phyloP scores from a whole-genome alignment of 2,113 vertebrate species.

The Brachyhypopomus gauderio region DNA sequence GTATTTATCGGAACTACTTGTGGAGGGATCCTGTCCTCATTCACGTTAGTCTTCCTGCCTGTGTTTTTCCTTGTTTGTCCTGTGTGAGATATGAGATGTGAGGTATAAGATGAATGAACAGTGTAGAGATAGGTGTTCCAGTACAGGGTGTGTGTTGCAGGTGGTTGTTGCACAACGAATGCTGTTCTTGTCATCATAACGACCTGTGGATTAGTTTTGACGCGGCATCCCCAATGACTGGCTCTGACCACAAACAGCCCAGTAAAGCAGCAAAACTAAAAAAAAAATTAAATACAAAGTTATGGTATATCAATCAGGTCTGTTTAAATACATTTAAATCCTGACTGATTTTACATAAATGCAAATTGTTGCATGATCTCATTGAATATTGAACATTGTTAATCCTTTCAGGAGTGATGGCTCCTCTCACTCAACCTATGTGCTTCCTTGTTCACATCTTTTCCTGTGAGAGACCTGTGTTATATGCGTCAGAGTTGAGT shows the following conservation, averaged over 20 bases:
- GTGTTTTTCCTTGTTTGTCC: background rate
- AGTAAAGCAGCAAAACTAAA: too few relatives aligned
- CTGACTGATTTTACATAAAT: constrained; percentile 1
- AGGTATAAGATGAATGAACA: background rate
- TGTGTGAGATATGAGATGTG: background rate
- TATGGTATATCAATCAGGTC: too few relatives aligned
- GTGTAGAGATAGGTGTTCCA: background rate
- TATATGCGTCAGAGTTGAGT: background rate
- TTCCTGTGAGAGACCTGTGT: background rate
- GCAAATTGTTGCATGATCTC: background rate
- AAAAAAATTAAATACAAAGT: too few relatives aligned
- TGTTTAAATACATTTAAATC: background rate
- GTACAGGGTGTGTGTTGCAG: too few relatives aligned
- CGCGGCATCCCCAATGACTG: too few relatives aligned
- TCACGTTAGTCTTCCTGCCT: too few relatives aligned
- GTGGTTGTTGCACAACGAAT: too few relatives aligned
- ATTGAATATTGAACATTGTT: background rate
- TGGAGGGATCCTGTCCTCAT: too few relatives aligned
- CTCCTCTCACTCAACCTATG: background rate
- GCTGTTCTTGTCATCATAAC: too few relatives aligned
- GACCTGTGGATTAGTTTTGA: too few relatives aligned
- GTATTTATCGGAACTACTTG: too few relatives aligned
- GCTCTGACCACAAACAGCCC: too few relatives aligned
- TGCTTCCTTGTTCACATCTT: background rate
- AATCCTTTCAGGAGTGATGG: background rate